Conservation (phyloP, 2,113 vertebrate species). For the Gopherus evgoodei region DNA sequence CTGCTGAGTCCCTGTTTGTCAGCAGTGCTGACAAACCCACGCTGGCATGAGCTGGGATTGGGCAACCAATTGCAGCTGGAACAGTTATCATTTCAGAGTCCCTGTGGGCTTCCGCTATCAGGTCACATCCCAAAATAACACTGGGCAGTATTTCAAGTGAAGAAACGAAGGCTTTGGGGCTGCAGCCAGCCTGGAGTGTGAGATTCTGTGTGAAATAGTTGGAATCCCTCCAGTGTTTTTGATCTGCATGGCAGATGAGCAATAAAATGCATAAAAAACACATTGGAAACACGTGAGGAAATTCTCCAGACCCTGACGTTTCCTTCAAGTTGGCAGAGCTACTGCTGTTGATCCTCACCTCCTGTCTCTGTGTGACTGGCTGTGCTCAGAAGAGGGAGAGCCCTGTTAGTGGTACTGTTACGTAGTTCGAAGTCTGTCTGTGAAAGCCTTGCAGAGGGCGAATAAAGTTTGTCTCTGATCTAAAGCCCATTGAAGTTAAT, state of each 20-base stretch:
- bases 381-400: constrained; percentile 45
- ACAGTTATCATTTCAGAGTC: constrained; percentile 80
- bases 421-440: neutral
- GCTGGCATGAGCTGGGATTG: constrained; percentile 72
- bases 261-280: constrained; percentile 91
- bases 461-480: neutral
- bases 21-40: constrained; percentile 70
- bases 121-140: constrained; percentile 98
- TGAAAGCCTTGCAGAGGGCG: constrained; percentile 28
- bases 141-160: constrained; percentile 94
- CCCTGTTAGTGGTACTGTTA: constrained; percentile 19
- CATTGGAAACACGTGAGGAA: constrained; percentile 93
- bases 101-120: constrained; percentile 93
- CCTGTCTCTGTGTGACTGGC: constrained; percentile 62
- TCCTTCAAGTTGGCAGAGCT: constrained; percentile 80
- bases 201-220: constrained; percentile 95
- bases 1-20: constrained; percentile 67
- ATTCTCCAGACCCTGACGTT: constrained; percentile 79
- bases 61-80: constrained; percentile 82
- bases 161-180: constrained; percentile 92
- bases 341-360: constrained; percentile 73
- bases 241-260: constrained; percentile 91
- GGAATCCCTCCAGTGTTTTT: constrained; percentile 90
- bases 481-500: constrained; percentile 5
- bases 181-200: constrained; percentile 93